Percentiles rank a stretch among this genome's conserved stretches.
Evolutionary conservation across 2,113 vertebrate species (phyloP).

Genomic region (Sinocyclocheilus rhinocerous): DNA sequence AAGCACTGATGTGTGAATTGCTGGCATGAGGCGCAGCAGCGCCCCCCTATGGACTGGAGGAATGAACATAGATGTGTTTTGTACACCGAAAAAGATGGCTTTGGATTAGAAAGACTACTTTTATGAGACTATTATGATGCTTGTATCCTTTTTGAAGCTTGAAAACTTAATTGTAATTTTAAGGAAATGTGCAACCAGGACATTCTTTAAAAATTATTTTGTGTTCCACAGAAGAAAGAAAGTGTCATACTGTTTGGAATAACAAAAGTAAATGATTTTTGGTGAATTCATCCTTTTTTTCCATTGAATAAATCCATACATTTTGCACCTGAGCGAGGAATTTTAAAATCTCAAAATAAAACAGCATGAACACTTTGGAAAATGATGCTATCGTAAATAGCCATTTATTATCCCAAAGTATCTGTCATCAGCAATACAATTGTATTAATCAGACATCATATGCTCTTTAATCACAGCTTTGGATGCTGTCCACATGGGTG

Average conservation of each 20-base stretch:
- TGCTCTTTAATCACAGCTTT: conserved; percentile 74
- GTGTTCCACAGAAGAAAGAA: background rate
- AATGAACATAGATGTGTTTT: conserved; percentile 58
- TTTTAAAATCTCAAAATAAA: conserved; percentile 62
- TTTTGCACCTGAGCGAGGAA: conserved; percentile 54
- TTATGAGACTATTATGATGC: background rate
- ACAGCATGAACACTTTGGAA: conserved; percentile 35
- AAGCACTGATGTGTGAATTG: conserved; percentile 70
- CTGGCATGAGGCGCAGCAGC: conserved; percentile 46
- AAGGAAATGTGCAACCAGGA: no score
- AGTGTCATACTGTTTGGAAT: background rate
- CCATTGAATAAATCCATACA: conserved; percentile 52
- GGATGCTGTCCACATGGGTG: conserved; percentile 62
- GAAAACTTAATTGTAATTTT: background rate
- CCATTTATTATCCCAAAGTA: conserved; percentile 69
- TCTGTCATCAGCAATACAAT: conserved; percentile 68
- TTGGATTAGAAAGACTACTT: background rate
- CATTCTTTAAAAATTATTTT: background rate
- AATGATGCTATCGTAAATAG: conserved; percentile 64
- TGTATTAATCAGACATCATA: conserved; percentile 71
- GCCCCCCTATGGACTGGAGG: conserved; percentile 59
- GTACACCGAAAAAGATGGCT: conserved; percentile 16
- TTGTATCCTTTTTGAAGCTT: no score
- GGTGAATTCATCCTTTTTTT: background rate
- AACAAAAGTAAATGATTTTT: background rate